Base-by-base conservation (phyloP, 2,113 vertebrate species). In the Mellivora capensis region DNA sequence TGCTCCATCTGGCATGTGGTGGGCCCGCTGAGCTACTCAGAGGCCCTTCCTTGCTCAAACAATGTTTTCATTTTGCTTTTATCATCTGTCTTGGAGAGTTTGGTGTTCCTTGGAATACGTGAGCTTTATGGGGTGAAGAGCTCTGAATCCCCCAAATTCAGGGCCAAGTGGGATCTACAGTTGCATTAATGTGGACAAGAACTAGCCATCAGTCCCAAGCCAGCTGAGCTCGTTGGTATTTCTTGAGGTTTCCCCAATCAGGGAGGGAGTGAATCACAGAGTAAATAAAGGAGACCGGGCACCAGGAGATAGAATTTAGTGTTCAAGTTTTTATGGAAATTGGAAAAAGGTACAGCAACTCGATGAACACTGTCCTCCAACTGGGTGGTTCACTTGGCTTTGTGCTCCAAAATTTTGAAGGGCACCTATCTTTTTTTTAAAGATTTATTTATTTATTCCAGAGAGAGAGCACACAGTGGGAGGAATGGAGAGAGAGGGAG, bases 61-160 rank as follows among this genome's bases (percentile, higher is more conserved):
- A 61, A 61, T 77, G 47, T 54, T 96, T 93, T 84, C 59, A 74
- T 93, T 96, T 95, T 62, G 25, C 81, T 54, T 93, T 61, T 76
- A 88, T 88, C 59, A 59, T 80, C 3, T 91, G 18, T 89, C 69
- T 90, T 83, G 3, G 37, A 87, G 31, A 86, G 23, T 62, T 82
- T 82, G 2, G 4, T 34, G 90, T 52, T 86, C 61, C 91, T 79
- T 96, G 57, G 42, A 93, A 94, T 37, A 57, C 39, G 54, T 91
- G 34, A 71, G 93, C 49, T 80, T 77, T 97, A 79, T 49, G 25
- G 42, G 34, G n/a, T 62, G 2, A 91, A 71, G 71, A 20, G 29
- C 31, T 96, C 61, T 76, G 59, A 91, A 94, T 37, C 31, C 61
- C n/a, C 6, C 39, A 88, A 80, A 47, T 49, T 72, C 37, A 90